Evolutionary conservation across 1,140 invertebrate genomes (phyloP).

Genomic region (Tetragonula clypearis): DNA sequence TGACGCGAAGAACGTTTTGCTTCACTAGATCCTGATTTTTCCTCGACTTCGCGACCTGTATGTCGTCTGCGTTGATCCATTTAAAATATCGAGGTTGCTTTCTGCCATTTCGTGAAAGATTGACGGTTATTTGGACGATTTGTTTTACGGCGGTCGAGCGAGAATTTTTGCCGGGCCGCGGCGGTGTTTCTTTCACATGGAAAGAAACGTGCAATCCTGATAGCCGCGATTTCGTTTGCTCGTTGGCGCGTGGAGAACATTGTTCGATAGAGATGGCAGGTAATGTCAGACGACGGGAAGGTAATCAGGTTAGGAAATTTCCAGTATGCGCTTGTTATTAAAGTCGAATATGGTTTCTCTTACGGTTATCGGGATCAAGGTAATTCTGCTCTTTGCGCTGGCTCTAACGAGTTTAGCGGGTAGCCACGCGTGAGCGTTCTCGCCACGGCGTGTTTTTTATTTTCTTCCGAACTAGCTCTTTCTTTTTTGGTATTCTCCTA

Average conservation of each 20-base stretch:
- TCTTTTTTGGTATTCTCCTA: neutral
- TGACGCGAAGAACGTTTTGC: no score
- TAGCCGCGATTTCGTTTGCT: conserved; percentile 20
- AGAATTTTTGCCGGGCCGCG: conserved; percentile 15
- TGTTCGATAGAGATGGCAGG: neutral
- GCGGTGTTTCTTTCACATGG: conserved; percentile 9
- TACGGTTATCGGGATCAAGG: conserved; percentile 28
- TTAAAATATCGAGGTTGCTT: conserved; percentile 24
- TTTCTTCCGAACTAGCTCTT: no score
- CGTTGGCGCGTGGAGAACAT: conserved; percentile 27
- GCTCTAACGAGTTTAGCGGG: conserved; percentile 1
- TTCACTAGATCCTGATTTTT: no score
- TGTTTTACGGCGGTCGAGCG: neutral
- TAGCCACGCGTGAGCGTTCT: neutral
- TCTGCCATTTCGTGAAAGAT: neutral
- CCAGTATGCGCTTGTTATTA: conserved; percentile 30
- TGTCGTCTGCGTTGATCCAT: neutral
- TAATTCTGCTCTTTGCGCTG: conserved; percentile 10
- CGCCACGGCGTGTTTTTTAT: neutral
- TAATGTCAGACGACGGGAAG: conserved; percentile 16
- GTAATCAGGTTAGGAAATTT: conserved; percentile 50
- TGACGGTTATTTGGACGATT: neutral
- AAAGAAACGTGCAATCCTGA: conserved; percentile 33
- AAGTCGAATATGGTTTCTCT: conserved; percentile 43
- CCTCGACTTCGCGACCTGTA: no score